A percentile compares a stretch with the other conserved stretches of the same genome.
Conservation (phyloP, 2,888 invertebrate species). For the Pyralis farinalis region DNA sequence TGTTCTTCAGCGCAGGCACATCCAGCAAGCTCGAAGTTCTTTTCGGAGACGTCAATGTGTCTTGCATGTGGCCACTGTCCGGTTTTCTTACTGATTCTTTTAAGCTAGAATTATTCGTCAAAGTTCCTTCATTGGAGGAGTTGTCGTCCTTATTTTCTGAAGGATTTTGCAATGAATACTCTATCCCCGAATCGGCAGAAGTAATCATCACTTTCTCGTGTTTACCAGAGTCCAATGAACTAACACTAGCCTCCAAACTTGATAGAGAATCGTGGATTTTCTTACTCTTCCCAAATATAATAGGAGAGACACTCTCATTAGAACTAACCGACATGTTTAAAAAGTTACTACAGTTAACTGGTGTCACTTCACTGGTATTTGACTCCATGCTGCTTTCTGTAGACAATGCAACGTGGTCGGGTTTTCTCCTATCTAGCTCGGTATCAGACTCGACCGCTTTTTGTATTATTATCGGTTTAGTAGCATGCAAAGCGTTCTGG, state of each 20-base stretch:
- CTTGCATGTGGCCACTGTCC: conserved; percentile 35
- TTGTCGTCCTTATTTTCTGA: conserved; percentile 60
- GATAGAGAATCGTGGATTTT: conserved; percentile 70
- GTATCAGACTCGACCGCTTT: conserved; percentile 33
- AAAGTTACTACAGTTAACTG: conserved; percentile 51
- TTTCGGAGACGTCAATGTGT: conserved; percentile 57
- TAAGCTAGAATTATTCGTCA: conserved; percentile 69
- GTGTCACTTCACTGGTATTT: conserved; percentile 58
- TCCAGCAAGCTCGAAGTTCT: conserved; percentile 64
- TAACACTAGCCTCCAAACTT: conserved; percentile 73
- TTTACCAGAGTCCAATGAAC: conserved; percentile 66
- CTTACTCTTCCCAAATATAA: conserved; percentile 61
- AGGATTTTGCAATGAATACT: conserved; percentile 65
- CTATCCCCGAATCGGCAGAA: conserved; percentile 73
- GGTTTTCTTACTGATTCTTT: conserved; percentile 48
- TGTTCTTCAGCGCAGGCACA: conserved; percentile 65
- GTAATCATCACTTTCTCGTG: conserved; percentile 67
- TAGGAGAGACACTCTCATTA: conserved; percentile 72
- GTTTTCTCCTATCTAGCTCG: conserved; percentile 59
- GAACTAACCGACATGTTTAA: conserved; percentile 70
- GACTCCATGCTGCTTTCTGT: conserved; percentile 69
- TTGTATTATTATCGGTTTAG: conserved; percentile 40
- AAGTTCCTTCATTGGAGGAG: conserved; percentile 73
- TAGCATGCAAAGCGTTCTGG: conserved; percentile 12
- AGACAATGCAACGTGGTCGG: conserved; percentile 41